phyloP scores from a whole-genome alignment of 2,888 invertebrate species.

The Conops quadrifasciatus region DNA sequence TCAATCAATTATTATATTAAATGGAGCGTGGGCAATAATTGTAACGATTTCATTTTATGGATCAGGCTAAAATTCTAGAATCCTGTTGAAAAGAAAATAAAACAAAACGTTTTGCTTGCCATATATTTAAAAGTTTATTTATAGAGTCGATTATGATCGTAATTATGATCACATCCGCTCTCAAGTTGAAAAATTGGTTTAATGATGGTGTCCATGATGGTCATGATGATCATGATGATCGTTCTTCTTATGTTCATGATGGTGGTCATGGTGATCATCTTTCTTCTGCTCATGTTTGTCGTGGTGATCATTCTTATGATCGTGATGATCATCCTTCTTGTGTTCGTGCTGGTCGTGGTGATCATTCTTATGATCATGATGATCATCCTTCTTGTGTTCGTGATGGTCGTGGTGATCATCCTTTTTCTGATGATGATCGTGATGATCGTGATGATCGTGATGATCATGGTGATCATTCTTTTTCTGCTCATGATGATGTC shows the following conservation, averaged over 20 bases:
- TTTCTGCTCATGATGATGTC: background rate
- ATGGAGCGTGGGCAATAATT: too few species aligned
- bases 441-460: background rate
- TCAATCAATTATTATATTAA: too few species aligned
- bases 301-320: background rate
- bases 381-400: background rate
- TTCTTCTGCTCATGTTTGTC: background rate
- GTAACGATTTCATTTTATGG: too few species aligned
- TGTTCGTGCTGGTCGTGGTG: background rate
- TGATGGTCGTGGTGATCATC: too few species aligned
- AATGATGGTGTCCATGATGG: background rate
- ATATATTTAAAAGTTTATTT: background rate
- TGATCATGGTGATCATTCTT: constrained; percentile 3
- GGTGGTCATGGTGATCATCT: constrained; percentile 1
- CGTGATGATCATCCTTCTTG: background rate
- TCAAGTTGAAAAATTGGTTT: too few species aligned
- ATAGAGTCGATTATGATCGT: background rate
- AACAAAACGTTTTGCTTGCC: background rate
- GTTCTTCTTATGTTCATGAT: background rate
- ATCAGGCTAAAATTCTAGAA: too few species aligned
- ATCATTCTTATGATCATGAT: background rate
- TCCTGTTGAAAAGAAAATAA: background rate
- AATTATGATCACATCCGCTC: background rate
- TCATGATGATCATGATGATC: background rate
- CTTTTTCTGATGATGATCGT: too few species aligned